Evolutionary conservation across 1,140 invertebrate species (phyloP), one percentile per base, ranked within the genome.

Genomic region (Cotesia chilonis): DNA sequence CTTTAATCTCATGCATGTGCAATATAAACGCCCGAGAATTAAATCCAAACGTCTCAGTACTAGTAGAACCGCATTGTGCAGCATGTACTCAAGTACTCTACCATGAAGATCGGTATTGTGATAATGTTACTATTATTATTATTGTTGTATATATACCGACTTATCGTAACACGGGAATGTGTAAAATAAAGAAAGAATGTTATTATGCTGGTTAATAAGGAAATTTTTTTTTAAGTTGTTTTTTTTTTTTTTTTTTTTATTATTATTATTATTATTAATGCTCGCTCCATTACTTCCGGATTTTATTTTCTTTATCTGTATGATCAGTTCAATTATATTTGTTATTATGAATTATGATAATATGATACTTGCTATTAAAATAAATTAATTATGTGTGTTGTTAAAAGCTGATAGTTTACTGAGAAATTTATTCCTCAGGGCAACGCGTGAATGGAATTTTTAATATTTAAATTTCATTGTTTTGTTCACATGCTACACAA

Each of bases 71-170:
- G 1, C 28, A 28, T 59, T 59, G 41, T 47, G 41, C 41, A 10
- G 17, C 28, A 59, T 59, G 57, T 59, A 20, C 20, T 17, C 57
- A 59, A 59, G 20, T 59, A 59, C 57, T 59, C 14, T 59, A 28
- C 57, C 57, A 59, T 59, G 57, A 28, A 59, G 57, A 59, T 59
- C 57, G 57, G 57, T 59, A 59, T 20, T 20, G 14, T 59, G 57
- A 59, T 59, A 59, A 28, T 59, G 4, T 9, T 9, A 47, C 10
- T 28, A 1, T 9, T 47, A 47, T 6, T 47, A 47, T 47, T 9
- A 9, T 9, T 47, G 38, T 41, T 41, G 38, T 41, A 9, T 47
- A 47, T 6, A 47, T 47, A 47, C 6, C 41, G 9, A 59, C 57
- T 59, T 20, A 59, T 59, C 57, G 17, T 59, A 59, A 17, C 9